phyloP scores from a whole-genome alignment of 2,888 invertebrate genomes.

The Synanthedon myopaeformis region DNA sequence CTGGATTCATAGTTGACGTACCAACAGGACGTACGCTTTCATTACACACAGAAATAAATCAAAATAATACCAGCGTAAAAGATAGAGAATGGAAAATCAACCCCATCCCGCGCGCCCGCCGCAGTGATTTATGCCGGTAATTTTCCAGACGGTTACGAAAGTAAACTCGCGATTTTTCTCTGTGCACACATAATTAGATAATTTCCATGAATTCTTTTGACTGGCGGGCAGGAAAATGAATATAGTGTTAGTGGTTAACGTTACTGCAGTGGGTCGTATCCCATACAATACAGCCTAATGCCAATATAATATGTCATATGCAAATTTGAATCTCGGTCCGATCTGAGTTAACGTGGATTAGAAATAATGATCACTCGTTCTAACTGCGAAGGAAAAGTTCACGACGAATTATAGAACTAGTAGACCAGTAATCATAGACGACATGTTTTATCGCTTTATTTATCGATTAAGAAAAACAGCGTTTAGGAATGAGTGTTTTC shows the following conservation, averaged over 20 bases:
- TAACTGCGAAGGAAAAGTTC: no score
- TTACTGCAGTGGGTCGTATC: no score
- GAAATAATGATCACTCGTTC: no score
- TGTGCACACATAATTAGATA: slow-evolving; percentile 65
- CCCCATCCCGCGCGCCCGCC: slow-evolving; percentile 19
- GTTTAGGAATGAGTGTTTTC: no score
- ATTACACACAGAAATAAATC: slow-evolving; percentile 64
- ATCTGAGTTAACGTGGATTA: no score
- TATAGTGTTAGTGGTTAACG: neutral
- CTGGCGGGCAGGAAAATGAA: slow-evolving; percentile 4
- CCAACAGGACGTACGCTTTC: slow-evolving; percentile 62
- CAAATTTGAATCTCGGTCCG: no score
- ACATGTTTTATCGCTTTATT: no score
- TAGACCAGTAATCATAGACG: no score
- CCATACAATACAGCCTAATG: no score
- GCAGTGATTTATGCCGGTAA: slow-evolving; percentile 62
- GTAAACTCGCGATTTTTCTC: slow-evolving; percentile 65
- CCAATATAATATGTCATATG: no score
- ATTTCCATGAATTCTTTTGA: slow-evolving; percentile 49
- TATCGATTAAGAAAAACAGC: no score
- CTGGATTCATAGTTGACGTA: slow-evolving; percentile 32
- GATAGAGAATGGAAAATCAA: slow-evolving; percentile 68
- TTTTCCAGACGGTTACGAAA: slow-evolving; percentile 66
- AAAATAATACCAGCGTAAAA: slow-evolving; percentile 65
- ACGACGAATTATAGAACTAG: no score